Percentiles rank a stretch among this genome's conserved stretches.
phyloP scores from a whole-genome alignment of 2,113 vertebrate species.

The Bos indicus region DNA sequence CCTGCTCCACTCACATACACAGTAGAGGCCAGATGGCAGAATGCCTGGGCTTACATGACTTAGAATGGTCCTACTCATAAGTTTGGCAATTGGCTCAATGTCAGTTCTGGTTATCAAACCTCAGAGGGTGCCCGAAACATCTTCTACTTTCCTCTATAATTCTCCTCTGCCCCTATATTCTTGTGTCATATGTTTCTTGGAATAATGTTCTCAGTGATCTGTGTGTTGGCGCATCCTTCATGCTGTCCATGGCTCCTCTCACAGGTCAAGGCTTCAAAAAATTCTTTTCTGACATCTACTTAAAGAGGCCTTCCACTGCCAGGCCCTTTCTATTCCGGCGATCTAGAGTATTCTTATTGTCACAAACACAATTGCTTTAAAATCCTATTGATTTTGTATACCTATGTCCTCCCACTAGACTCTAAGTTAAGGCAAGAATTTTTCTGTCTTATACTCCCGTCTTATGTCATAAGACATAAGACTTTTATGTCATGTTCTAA shows the following conservation, averaged over 20 bases:
- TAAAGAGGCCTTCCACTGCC: background rate
- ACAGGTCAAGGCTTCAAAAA: background rate
- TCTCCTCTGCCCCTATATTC: background rate
- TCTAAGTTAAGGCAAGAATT: background rate
- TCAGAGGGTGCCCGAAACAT: background rate
- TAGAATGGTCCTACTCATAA: no score
- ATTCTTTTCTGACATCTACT: background rate
- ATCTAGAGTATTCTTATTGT: background rate
- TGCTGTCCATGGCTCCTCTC: no score
- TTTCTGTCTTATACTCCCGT: background rate
- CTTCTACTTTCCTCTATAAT: background rate
- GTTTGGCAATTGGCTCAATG: background rate
- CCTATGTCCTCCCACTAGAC: background rate
- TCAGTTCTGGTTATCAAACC: background rate
- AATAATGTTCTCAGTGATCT: background rate
- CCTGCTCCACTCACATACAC: background rate
- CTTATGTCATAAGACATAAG: background rate
- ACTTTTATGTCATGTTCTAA: background rate
- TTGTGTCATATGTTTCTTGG: background rate
- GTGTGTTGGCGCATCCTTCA: fast-evolving
- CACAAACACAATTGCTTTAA: background rate
- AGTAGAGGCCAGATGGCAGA: fast-evolving
- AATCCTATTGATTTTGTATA: background rate
- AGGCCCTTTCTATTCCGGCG: fast-evolving
- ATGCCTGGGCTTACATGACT: no score